Conservation (phyloP, 2,797 vertebrate genomes). For the Nasua narica region DNA sequence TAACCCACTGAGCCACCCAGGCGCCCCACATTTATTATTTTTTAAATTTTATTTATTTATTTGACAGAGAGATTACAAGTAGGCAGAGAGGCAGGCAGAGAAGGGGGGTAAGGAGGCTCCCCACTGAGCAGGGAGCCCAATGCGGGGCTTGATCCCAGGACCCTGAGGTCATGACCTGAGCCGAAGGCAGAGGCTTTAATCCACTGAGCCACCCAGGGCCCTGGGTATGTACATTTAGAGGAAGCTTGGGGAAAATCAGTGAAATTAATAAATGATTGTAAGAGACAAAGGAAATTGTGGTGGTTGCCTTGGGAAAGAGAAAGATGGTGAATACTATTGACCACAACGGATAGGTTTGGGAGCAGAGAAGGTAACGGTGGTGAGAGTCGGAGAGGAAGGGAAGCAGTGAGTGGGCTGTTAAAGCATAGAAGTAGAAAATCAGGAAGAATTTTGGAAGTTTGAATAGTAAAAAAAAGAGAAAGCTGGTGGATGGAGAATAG, state of each 20-base stretch:
- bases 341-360: background rate
- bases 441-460: background rate
- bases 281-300: background rate
- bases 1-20: too few species aligned
- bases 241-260: background rate
- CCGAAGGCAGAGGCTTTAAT: too few species aligned
- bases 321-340: background rate
- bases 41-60: too few species aligned
- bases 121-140: too few species aligned
- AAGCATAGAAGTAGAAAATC: background rate
- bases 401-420: constrained; percentile 13
- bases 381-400: background rate
- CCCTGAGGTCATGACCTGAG: too few species aligned
- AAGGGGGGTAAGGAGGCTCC: too few species aligned
- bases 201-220: too few species aligned
- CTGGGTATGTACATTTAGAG: background rate
- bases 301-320: background rate
- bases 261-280: background rate
- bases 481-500: background rate
- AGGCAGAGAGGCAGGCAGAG: too few species aligned
- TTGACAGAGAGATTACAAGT: too few species aligned
- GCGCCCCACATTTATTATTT: too few species aligned
- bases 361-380: constrained; percentile 12
- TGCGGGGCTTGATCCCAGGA: too few species aligned
- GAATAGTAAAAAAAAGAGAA: background rate